phyloP scores from a whole-genome alignment of 2,888 invertebrate species.

The Molorchus minor region DNA sequence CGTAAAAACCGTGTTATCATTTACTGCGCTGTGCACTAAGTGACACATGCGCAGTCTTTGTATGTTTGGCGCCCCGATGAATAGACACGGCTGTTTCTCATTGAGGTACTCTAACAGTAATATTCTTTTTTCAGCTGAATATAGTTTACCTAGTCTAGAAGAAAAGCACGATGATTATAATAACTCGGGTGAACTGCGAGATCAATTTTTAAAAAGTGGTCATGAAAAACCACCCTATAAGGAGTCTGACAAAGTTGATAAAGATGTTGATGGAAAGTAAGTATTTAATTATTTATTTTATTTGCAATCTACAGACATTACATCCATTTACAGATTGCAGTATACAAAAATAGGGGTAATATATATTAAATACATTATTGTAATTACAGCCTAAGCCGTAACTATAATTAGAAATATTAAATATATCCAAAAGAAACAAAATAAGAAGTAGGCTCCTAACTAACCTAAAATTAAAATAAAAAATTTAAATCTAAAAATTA shows the following conservation, averaged over 20 bases:
- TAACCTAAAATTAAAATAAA: no score
- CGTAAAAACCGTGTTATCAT: no score
- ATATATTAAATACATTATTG: neutral
- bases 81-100: neutral
- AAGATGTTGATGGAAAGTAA: constrained; percentile 48
- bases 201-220: constrained; percentile 67
- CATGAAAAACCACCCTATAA: constrained; percentile 51
- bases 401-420: neutral
- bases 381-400: neutral
- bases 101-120: neutral
- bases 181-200: constrained; percentile 59
- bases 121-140: constrained; percentile 28
- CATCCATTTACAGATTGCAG: neutral
- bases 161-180: constrained; percentile 20
- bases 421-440: neutral
- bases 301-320: neutral
- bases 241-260: constrained; percentile 47
- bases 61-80: no score
- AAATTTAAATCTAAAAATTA: no score
- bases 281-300: neutral
- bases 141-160: constrained; percentile 27
- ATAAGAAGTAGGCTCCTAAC: neutral
- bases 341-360: neutral
- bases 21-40: no score
- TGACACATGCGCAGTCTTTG: no score